These are phyloP conservation scores for Lycodopsis pacificus DNA, from an alignment of 2,797 vertebrate genomes.

Conservation along the genomic window DNA sequence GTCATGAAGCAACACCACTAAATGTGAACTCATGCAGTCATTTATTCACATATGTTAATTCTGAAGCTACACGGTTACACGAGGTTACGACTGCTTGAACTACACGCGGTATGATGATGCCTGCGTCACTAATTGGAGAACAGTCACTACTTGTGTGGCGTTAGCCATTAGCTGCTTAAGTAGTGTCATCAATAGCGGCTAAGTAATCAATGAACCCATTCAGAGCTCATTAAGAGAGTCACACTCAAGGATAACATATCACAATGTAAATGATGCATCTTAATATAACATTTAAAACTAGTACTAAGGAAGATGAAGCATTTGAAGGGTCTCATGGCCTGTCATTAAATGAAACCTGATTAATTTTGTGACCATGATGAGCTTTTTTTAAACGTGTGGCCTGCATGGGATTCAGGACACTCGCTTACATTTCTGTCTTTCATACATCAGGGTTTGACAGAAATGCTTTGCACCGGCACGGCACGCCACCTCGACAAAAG, in stretches of 20 bases:
- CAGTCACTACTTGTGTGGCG: conserved; percentile 59
- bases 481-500: conserved; percentile 2
- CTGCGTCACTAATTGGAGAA: conserved; percentile 71
- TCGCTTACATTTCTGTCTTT: conserved; percentile 8
- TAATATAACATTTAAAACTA: conserved; percentile 22
- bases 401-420: not conserved
- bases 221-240: conserved; percentile 76
- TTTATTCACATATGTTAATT: not conserved
- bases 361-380: not conserved
- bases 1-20: not conserved
- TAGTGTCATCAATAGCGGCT: conserved; percentile 79
- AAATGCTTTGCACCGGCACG: not conserved
- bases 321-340: not conserved
- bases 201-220: conserved; percentile 84
- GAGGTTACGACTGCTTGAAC: conserved; percentile 14
- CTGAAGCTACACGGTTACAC: not conserved
- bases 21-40: not conserved
- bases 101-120: conserved; percentile 28
- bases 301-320: not conserved
- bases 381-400: not conserved
- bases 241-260: conserved; percentile 46
- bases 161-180: conserved; percentile 74
- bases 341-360: not conserved
- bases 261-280: conserved; percentile 45
- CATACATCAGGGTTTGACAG: conserved; percentile 5